Base-by-base conservation (phyloP, 23 tunicate genomes). In the Trididemnum miniatum region DNA sequence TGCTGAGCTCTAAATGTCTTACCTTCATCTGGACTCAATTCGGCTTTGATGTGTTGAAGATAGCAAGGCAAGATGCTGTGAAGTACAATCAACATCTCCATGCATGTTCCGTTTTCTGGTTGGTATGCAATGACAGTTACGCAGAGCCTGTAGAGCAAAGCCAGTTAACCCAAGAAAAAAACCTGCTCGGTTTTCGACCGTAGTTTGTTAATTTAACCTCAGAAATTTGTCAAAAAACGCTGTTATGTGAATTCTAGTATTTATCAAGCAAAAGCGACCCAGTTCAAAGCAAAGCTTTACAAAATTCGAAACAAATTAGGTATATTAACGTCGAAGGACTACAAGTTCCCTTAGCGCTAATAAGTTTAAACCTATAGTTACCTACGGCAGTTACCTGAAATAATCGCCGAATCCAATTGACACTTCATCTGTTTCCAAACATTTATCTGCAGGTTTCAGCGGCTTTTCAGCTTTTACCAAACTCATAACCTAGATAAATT, bases 91-190 rank as follows among this genome's bases (percentile, higher is more conserved):
- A 93, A 66, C 93, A 93, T 88, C 71, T 93, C 93, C 2, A 93
- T 64, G 5, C 87, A 76, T 31, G 93, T 78, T 23, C 81, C 52
- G 38, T 59, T 85, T 84, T 93, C 98, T 20, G 98, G 93, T 35
- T 84, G 87, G 51, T 78, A 88, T 23, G 98, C 92, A 20, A 93
- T 84, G 34, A 93, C 98, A 4, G 98, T 93, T 49, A 93, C 84
- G 73, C 88, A 85, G 26, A 93, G 84, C 59, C 98, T 93, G 51
- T 37, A 75, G 79, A n/a, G n/a, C n/a, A n/a, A n/a, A n/a, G n/a
- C n/a, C n/a, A n/a, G n/a, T n/a, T n/a, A n/a, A n/a, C n/a, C n/a
- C n/a, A n/a, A n/a, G n/a, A n/a, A n/a, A n/a, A n/a, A n/a, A n/a
- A n/a, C n/a, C n/a, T n/a, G n/a, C n/a, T n/a, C n/a, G n/a, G n/a